phyloP scores from a whole-genome alignment of 2,797 vertebrate genomes.

The Cuniculus paca region DNA sequence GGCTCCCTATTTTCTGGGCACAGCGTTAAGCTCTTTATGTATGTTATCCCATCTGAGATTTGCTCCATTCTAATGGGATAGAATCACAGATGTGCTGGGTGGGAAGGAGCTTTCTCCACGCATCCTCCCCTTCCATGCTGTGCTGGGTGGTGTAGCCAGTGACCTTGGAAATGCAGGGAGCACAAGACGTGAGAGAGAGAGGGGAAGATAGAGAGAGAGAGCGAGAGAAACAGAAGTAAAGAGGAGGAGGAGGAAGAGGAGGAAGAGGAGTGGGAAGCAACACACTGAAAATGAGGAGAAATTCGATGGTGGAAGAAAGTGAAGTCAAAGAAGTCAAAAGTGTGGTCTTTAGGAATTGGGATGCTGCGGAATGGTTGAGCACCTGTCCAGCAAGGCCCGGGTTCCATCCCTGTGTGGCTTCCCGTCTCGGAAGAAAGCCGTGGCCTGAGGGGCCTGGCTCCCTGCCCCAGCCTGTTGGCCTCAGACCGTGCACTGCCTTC shows the following conservation, averaged over 20 bases:
- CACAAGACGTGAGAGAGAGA: background rate
- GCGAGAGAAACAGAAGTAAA: conserved; percentile 56
- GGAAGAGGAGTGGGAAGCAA: background rate
- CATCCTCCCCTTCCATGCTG: background rate
- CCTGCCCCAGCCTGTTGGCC: background rate
- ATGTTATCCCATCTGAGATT: background rate
- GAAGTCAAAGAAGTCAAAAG: background rate
- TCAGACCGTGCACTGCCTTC: background rate
- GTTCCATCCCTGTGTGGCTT: background rate
- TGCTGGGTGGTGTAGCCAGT: background rate
- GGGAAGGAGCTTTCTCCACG: background rate
- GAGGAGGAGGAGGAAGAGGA: background rate
- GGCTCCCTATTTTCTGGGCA: background rate
- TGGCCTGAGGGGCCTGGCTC: background rate
- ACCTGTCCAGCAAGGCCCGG: too few species aligned
- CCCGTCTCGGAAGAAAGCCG: background rate
- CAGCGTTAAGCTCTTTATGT: background rate
- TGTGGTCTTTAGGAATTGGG: too few species aligned
- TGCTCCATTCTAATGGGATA: background rate
- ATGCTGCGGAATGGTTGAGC: too few species aligned
- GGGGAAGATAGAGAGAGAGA: background rate
- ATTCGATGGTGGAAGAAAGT: background rate
- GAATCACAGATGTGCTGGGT: background rate
- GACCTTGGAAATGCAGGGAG: background rate
- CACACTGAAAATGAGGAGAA: background rate